Evolutionary conservation across 64 coral and sea anemone species (phyloP), one percentile per base, ranked within the genome.

Genomic region (Astreopora myriophthalma): DNA sequence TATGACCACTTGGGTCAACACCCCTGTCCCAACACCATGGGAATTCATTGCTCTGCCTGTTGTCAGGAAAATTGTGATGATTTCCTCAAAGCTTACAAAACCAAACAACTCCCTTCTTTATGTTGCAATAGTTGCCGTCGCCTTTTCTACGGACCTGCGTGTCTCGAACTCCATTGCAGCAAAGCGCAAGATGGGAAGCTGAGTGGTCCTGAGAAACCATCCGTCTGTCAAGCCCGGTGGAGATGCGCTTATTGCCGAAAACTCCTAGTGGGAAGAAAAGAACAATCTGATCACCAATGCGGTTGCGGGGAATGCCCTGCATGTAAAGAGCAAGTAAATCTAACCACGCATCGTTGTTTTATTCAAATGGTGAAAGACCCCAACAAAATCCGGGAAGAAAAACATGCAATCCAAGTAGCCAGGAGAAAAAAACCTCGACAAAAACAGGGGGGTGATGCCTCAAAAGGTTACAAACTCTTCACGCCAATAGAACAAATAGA

Each of bases 321-420:
- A 6, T 93, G 91, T 39, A 29, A 80, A 8, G 25, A 87, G 33
- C 79, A 73, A 31, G 82, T 69, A 6, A 35, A 40, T 17, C n/a
- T 65, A 25, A 25, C 3, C 32, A 52, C 30, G 10, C 91, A 86
- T 79, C 32, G 27, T 10, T 93, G 74, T 57, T 88, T 51, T 22
- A 80, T 93, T 35, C 91, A 93, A 14, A 31, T 36, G 6, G 67
- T 19, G 9, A 24, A 64, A 3, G 0, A 13, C 1, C 40, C 49
- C 8, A 24, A 28, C 3, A 44, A 74, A 22, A 26, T 35, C 14
- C 16, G 27, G 27, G 27, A 74, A 74, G 26, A 17, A 35, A 58
- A 85, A 58, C 13, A 30, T 29, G 20, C 1, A 22, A 7, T 32
- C 6, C 24, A 60, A 25, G 16, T 37, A 19, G 2, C 27, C 13